A percentile compares a stretch with the other conserved stretches of the same genome.
Conservation (phyloP, 2,797 vertebrate genomes). For the Pseudomugil tenellus region DNA sequence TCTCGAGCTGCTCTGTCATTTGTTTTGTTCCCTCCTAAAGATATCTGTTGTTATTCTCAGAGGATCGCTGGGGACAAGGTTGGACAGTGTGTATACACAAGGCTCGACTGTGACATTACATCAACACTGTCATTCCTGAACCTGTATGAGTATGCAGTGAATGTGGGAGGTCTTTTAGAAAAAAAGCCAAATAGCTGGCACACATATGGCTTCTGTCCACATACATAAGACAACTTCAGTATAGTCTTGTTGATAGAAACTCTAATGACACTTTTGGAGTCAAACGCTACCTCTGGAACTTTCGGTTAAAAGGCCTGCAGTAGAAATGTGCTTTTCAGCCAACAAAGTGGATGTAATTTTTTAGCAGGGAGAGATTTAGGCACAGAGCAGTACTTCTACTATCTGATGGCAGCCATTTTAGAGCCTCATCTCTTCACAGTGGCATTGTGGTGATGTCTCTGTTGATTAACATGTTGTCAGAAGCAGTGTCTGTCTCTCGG, state of each 20-base stretch:
- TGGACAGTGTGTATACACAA: slow-evolving; percentile 49
- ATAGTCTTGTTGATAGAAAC: slow-evolving; percentile 57
- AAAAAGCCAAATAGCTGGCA: slow-evolving; percentile 31
- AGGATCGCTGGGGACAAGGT: slow-evolving; percentile 36
- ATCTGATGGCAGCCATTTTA: slow-evolving; percentile 62
- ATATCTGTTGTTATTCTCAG: slow-evolving; percentile 68
- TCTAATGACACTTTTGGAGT: slow-evolving; percentile 28
- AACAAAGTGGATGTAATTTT: slow-evolving; percentile 10
- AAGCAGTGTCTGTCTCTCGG: slow-evolving; percentile 58
- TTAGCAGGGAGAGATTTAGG: not conserved
- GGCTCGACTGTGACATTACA: slow-evolving; percentile 46
- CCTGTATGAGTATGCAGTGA: slow-evolving; percentile 7
- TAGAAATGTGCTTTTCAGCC: not conserved
- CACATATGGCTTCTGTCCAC: slow-evolving; percentile 35
- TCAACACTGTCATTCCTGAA: slow-evolving; percentile 24
- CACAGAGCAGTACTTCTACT: slow-evolving; percentile 11
- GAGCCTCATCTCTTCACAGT: slow-evolving; percentile 47
- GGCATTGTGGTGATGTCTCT: slow-evolving; percentile 65
- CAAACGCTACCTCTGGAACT: slow-evolving; percentile 17
- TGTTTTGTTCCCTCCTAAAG: slow-evolving; percentile 59
- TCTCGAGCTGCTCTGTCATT: slow-evolving; percentile 49
- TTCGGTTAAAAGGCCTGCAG: slow-evolving; percentile 9
- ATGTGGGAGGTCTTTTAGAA: slow-evolving; percentile 18
- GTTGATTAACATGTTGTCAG: slow-evolving; percentile 67
- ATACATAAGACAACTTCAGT: slow-evolving; percentile 54